Percentiles rank a stretch among this genome's conserved stretches.
Evolutionary conservation across 2,797 vertebrate genomes (phyloP).

Genomic region (Chrosomus eos): DNA sequence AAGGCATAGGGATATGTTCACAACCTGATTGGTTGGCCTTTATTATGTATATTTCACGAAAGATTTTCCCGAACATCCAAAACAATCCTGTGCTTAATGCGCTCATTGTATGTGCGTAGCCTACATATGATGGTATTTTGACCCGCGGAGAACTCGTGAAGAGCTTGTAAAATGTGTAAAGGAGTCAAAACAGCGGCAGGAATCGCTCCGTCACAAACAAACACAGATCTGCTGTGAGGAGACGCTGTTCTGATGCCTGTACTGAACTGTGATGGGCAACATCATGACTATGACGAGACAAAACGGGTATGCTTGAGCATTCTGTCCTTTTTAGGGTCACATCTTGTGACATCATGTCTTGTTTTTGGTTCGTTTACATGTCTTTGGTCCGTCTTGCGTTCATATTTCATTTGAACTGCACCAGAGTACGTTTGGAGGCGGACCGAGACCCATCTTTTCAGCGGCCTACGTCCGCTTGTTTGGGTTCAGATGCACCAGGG

Average conservation of each 20-base stretch:
- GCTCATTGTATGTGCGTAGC: accelerated
- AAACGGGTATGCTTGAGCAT: not conserved
- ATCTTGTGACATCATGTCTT: not conserved
- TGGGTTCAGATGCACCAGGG: not conserved
- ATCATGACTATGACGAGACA: too few relatives aligned
- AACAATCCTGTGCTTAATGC: not conserved
- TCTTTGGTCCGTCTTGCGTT: not conserved
- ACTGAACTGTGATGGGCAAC: too few relatives aligned
- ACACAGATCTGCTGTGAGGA: too few relatives aligned
- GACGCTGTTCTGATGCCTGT: too few relatives aligned
- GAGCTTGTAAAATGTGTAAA: not conserved
- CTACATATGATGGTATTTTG: too few relatives aligned
- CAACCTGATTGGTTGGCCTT: too few relatives aligned
- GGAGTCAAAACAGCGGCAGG: too few relatives aligned
- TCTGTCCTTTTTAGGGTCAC: not conserved
- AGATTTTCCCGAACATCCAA: too few relatives aligned
- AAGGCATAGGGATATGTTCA: too few relatives aligned
- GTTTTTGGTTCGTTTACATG: not conserved
- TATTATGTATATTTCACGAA: too few relatives aligned
- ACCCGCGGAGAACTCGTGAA: not conserved
- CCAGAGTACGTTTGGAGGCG: not conserved
- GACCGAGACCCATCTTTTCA: not conserved
- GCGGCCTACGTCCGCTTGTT: too few relatives aligned
- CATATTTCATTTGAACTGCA: not conserved
- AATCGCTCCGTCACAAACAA: not conserved